Evolutionary conservation across 1,140 invertebrate genomes (phyloP), one percentile per base, ranked within the genome.

Genomic region (Drepana arcuata): DNA sequence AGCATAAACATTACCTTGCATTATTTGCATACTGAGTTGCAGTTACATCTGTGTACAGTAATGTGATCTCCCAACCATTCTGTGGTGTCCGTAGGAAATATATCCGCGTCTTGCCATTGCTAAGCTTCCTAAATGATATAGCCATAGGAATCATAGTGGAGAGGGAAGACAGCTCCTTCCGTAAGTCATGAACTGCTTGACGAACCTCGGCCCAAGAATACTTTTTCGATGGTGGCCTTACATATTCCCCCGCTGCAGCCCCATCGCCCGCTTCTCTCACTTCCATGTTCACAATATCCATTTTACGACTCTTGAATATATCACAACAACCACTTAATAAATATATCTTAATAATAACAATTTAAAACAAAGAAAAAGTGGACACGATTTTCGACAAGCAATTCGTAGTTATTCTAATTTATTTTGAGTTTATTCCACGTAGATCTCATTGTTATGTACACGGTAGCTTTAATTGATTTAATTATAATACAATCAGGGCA

Each of bases 81-180:
- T 89, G 88, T 0, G 92, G 91, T 7, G 92, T 92, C 45, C 94
- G 92, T 10, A 98, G 85, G 75, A 97, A 97, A 82, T 97, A 98
- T 56, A 97, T 90, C 61, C 94, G 87, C 23, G 86, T 91, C 38
- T 90, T 88, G 30, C 91, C 92, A 81, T 93, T 92, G 14, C 87
- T 86, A 14, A 94, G 79, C 35, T 86, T 88, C 28, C 93, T 84
- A 80, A 97, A 96, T 10, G 90, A 89, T 53, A 95, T 89, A 16
- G 90, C 89, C 41, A 89, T 90, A 7, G 93, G 93, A 11, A 94
- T 88, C 78, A 91, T 90, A 0, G 89, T 88, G 0, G 91, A 93
- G 33, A 94, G 82, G 27, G 88, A 88, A 1, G 91, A 92, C 14
- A 95, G 64, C 54, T 92, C 89, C 41, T 92, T 88, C 1, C 95